Conservation (phyloP, 2,888 invertebrate species). For the Nymphalis c-album region DNA sequence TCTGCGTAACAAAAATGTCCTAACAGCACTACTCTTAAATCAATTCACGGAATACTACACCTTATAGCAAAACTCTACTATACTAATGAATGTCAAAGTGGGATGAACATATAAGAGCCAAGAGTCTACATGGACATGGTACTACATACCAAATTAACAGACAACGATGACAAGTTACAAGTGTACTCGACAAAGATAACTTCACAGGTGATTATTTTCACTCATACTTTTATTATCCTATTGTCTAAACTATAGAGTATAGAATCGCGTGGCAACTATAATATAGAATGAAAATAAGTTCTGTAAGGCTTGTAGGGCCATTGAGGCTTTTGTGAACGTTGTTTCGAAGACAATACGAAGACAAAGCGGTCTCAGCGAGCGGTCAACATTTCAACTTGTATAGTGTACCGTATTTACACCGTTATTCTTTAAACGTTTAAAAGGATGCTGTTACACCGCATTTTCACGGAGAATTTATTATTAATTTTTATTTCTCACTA, state of each 20-base stretch:
- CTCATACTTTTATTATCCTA: slow-evolving; percentile 37
- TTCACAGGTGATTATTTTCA: slow-evolving; percentile 35
- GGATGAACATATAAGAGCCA: slow-evolving; percentile 10
- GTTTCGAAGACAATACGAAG: slow-evolving; percentile 69
- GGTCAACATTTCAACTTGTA: slow-evolving; percentile 56
- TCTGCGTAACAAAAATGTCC: slow-evolving; percentile 58
- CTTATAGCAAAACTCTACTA: background rate
- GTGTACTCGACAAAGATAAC: slow-evolving; percentile 56
- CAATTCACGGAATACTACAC: slow-evolving; percentile 10
- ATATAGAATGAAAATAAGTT: slow-evolving; percentile 28
- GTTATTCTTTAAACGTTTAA: slow-evolving; percentile 16
- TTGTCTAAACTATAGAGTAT: slow-evolving; percentile 39
- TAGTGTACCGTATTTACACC: slow-evolving; percentile 19
- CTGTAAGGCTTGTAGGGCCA: slow-evolving; percentile 42
- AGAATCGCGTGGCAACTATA: slow-evolving; percentile 36
- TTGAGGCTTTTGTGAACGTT: slow-evolving; percentile 65
- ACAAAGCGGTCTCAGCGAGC: slow-evolving; percentile 71
- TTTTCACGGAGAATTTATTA: background rate
- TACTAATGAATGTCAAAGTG: slow-evolving; percentile 7
- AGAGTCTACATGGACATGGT: slow-evolving; percentile 41
- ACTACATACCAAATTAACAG: slow-evolving; percentile 75
- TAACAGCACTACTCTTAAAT: slow-evolving; percentile 1
- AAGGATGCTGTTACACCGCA: slow-evolving; percentile 23
- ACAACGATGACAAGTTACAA: slow-evolving; percentile 78
- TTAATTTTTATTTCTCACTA: background rate